These are phyloP conservation scores for Sus scrofa DNA, from an alignment of 2,113 vertebrate genomes.

Conservation along the genomic window T2T-Sscrofa CM000827.6:97592001-97592500, in stretches of 20 bases:
- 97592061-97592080: constrained; percentile 21
- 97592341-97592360: constrained; percentile 74
- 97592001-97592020: background rate
- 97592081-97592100: constrained; percentile 59
- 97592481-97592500: rapidly evolving
- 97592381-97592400: constrained; percentile 65
- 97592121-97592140: constrained; percentile 55
- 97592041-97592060: background rate
- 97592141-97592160: constrained; percentile 70
- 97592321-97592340: constrained; percentile 36
- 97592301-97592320: background rate
- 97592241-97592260: constrained; percentile 77
- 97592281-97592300: background rate
- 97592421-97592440: constrained; percentile 4
- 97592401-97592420: constrained; percentile 66
- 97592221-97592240: constrained; percentile 82
- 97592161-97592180: constrained; percentile 72
- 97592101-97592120: background rate
- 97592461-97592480: background rate
- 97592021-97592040: background rate
- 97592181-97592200: constrained; percentile 82
- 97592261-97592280: constrained; percentile 66
- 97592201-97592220: constrained; percentile 77
- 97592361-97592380: constrained; percentile 76
- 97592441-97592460: background rate